Evolutionary conservation across 1,140 invertebrate genomes (phyloP), one percentile per base, ranked within the genome.

Genomic region (Probaryconus sp.): DNA sequence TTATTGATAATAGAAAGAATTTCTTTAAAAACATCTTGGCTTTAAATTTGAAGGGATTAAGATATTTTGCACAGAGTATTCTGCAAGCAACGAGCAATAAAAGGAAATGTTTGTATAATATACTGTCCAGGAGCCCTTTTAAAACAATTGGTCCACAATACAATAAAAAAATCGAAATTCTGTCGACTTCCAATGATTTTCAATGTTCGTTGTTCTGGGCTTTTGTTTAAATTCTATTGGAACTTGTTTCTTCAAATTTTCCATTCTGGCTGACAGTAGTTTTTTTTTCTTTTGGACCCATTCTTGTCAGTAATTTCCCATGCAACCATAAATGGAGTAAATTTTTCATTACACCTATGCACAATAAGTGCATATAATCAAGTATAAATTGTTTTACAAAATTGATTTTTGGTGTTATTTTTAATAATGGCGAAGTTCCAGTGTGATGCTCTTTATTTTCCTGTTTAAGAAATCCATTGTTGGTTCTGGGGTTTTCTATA

Each of bases 281-380:
- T 9, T 2, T 31, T 17, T 48, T 48, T 1, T 17, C 16, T 9
- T 1, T 16, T 3, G 26, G n/a, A 16, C 28, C 20, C 10, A 48
- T n/a, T 48, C 14, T 30, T n/a, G 21, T 13, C 13, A 5, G 9
- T 5, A n/a, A 2, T n/a, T 7, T 7, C 17, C 21, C 31, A 11
- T 24, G 18, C 21, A 35, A 31, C 5, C 31, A 51, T 9, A 31
- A 9, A 3, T 35, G 13, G 5, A 37, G 3, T 6, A 21, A 35
- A 2, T 5, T 35, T 7, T 35, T 35, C 13, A 30, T 16, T 2
- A 31, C 3, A 31, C n/a, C 30, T 31, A 31, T n/a, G 9, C 3
- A 31, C 2, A 31, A n/a, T 5, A 58, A 21, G 10, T 58, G 55
- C 38, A 58, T 58, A n/a, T n/a, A 45, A 11, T 58, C 40, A 11